Percentiles rank a stretch among this genome's conserved stretches.
phyloP scores from a whole-genome alignment of 30 jellyfish, hydroid and myxozoan species.

The Aurelia coerulea region DNA sequence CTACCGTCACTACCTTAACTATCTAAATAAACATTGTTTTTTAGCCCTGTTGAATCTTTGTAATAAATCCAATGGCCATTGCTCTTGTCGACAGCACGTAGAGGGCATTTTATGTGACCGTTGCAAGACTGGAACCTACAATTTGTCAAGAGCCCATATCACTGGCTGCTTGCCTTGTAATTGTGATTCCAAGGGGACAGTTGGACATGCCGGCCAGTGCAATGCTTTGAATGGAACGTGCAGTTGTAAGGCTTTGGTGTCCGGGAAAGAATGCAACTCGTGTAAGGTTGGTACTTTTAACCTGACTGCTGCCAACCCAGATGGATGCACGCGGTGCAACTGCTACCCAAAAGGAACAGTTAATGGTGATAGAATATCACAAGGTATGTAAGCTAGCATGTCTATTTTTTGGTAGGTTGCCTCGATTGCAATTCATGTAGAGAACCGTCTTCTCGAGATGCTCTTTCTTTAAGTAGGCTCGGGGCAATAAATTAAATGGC shows the following conservation, averaged over 20 bases:
- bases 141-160: conserved; percentile 55
- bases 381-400: conserved; percentile 47
- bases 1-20: too few species aligned
- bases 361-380: conserved; percentile 82
- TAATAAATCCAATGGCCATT: conserved; percentile 80
- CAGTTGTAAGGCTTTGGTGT: conserved; percentile 84
- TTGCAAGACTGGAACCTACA: conserved; percentile 87
- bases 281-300: conserved; percentile 92
- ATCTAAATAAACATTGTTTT: neutral
- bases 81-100: conserved; percentile 80
- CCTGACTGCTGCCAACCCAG: conserved; percentile 63
- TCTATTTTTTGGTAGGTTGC: too few species aligned
- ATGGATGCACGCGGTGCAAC: conserved; percentile 90
- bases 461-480: too few species aligned
- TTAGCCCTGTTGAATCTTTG: conserved; percentile 66
- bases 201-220: conserved; percentile 84
- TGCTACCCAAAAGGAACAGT: conserved; percentile 95
- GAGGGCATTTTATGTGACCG: conserved; percentile 83
- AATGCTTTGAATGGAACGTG: conserved; percentile 84
- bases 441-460: too few species aligned
- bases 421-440: too few species aligned
- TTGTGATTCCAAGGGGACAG: conserved; percentile 90
- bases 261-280: conserved; percentile 85
- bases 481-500: too few species aligned
- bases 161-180: conserved; percentile 90